Evolutionary conservation across 1,140 invertebrate genomes (phyloP).

Genomic region (Trissolcus basalis): DNA sequence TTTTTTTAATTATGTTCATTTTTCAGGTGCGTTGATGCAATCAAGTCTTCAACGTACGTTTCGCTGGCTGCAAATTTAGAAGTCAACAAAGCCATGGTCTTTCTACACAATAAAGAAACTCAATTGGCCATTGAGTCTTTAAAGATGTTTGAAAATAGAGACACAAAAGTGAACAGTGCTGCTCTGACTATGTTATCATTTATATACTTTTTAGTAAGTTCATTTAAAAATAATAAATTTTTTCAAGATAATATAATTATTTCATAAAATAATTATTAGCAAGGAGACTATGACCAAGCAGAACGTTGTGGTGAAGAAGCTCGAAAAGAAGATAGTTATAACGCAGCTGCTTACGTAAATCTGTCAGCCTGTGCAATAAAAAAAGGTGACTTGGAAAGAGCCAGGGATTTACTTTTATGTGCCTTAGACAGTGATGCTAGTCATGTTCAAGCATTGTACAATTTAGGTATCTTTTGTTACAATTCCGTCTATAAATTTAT

Average conservation of each 20-base stretch:
- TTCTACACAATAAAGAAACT: conserved; percentile 89
- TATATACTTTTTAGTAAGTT: conserved; percentile 86
- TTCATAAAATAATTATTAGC: no score
- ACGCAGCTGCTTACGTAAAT: conserved; percentile 91
- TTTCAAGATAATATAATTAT: no score
- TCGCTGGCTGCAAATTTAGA: conserved; percentile 91
- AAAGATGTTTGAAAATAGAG: conserved; percentile 91
- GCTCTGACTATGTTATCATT: conserved; percentile 95
- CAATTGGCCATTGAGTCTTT: conserved; percentile 89
- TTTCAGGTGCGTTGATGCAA: conserved; percentile 84
- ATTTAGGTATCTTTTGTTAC: conserved; percentile 80
- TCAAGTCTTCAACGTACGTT: conserved; percentile 87
- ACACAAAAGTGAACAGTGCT: conserved; percentile 87
- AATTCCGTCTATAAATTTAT: neutral
- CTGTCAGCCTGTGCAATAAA: conserved; percentile 89
- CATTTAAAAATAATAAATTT: conserved; percentile 11
- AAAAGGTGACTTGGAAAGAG: conserved; percentile 84
- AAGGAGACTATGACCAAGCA: conserved; percentile 90
- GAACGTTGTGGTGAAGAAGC: conserved; percentile 88
- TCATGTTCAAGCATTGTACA: conserved; percentile 94
- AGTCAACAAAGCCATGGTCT: conserved; percentile 95
- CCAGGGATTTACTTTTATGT: conserved; percentile 84
- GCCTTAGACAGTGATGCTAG: conserved; percentile 89
- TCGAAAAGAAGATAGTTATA: conserved; percentile 86
- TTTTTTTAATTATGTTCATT: no score